Evolutionary conservation across 1,140 invertebrate species (phyloP).

Genomic region (Chelonus insularis): DNA sequence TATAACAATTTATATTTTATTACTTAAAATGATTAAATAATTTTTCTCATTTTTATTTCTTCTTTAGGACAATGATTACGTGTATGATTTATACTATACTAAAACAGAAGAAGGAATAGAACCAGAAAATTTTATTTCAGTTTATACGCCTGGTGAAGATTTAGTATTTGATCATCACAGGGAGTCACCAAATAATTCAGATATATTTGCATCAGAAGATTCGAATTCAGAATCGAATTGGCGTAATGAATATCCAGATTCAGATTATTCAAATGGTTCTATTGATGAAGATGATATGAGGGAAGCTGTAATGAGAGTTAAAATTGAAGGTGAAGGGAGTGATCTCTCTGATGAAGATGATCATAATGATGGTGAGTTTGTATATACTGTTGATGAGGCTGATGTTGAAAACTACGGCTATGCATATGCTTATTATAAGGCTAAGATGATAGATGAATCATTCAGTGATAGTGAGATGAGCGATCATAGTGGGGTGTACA

Average conservation of each 20-base stretch:
- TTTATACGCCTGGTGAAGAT: conserved; percentile 33
- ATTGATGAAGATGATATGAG: conserved; percentile 46
- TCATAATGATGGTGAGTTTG: conserved; percentile 56
- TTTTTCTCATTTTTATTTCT: conserved; percentile 15
- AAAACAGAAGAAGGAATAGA: conserved; percentile 31
- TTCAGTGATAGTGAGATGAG: conserved; percentile 22
- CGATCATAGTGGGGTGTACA: conserved; percentile 11
- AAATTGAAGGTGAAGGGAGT: conserved; percentile 39
- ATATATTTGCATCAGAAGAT: conserved; percentile 55
- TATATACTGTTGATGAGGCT: conserved; percentile 56
- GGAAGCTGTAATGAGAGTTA: conserved; percentile 42
- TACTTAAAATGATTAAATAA: neutral
- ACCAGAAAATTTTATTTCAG: too few species aligned
- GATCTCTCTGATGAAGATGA: conserved; percentile 55
- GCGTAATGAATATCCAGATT: conserved; percentile 63
- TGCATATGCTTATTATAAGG: conserved; percentile 63
- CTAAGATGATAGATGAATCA: conserved; percentile 46
- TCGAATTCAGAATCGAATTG: conserved; percentile 62
- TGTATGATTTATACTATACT: conserved; percentile 53
- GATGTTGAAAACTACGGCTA: conserved; percentile 60
- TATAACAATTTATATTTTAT: neutral
- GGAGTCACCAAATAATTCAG: conserved; percentile 33
- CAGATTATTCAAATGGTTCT: conserved; percentile 49
- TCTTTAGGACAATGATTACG: conserved; percentile 40
- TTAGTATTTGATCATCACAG: too few species aligned